These are phyloP conservation scores for Cephus pulcher DNA, from an alignment of 2,888 invertebrate genomes.

Conservation along the genomic window DNA sequence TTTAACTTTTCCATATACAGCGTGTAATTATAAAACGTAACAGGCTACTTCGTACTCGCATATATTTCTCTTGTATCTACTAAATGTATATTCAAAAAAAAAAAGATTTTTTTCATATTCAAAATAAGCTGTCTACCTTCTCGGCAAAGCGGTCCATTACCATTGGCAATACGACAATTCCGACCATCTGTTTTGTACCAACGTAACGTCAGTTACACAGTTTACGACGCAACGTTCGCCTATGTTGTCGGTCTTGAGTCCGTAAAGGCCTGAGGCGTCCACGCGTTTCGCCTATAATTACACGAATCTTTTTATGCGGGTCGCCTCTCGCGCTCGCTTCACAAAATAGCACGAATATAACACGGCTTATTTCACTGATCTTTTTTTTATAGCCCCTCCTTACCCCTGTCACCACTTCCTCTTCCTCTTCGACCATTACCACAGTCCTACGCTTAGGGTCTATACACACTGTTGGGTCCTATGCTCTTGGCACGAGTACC, in stretches of 20 bases:
- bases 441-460: background rate
- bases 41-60: background rate
- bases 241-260: background rate
- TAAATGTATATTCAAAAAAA: background rate
- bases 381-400: background rate
- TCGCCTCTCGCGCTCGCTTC: background rate
- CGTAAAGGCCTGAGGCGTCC: conserved; percentile 19
- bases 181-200: background rate
- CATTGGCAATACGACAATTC: background rate
- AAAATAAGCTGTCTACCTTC: background rate
- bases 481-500: background rate
- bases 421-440: background rate
- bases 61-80: background rate
- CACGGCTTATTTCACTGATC: background rate
- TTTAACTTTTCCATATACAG: background rate
- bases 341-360: background rate
- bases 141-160: background rate
- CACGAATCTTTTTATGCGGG: conserved; percentile 6
- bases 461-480: background rate
- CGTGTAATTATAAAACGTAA: background rate
- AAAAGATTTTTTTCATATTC: background rate
- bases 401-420: background rate
- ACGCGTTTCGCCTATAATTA: conserved; percentile 25
- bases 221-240: conserved; percentile 11
- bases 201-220: background rate